phyloP scores from a whole-genome alignment of 1,140 invertebrate species.

The Pogonomyrmex barbatus region DNA sequence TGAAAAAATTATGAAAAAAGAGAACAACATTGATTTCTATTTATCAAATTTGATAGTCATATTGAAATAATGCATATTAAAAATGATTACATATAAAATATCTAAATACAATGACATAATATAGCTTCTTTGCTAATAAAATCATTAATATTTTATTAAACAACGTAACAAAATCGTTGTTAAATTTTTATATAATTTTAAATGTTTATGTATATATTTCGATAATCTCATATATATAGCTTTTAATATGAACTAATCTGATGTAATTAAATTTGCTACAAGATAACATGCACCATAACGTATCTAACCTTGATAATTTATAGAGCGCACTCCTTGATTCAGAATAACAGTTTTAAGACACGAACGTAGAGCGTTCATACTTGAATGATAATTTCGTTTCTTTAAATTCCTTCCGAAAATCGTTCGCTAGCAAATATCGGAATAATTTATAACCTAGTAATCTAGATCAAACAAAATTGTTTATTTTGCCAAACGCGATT shows the following conservation, averaged over 20 bases:
- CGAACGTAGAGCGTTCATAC: conserved; percentile 67
- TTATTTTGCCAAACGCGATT: no score
- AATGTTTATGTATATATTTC: no score
- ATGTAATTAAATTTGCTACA: no score
- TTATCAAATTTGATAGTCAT: no score
- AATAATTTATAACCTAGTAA: background rate
- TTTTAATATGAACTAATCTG: no score
- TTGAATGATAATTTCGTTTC: conserved; percentile 1
- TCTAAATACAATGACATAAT: no score
- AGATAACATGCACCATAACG: background rate
- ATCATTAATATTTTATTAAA: background rate
- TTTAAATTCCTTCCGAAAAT: conserved; percentile 4
- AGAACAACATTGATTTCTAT: no score
- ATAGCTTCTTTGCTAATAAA: no score
- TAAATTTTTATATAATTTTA: no score
- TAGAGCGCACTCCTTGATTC: conserved; percentile 17
- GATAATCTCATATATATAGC: no score
- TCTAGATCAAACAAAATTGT: background rate
- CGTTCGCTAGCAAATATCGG: background rate
- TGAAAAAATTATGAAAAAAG: background rate
- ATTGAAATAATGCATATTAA: no score
- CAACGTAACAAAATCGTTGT: background rate
- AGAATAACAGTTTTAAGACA: conserved; percentile 26
- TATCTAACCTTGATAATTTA: conserved; percentile 65
- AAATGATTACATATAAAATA: no score